A percentile compares a stretch with the other conserved stretches of the same genome.
These are phyloP conservation scores for Cotesia vestalis DNA, from an alignment of 1,140 invertebrate genomes.

Conservation along the genomic window DNA sequence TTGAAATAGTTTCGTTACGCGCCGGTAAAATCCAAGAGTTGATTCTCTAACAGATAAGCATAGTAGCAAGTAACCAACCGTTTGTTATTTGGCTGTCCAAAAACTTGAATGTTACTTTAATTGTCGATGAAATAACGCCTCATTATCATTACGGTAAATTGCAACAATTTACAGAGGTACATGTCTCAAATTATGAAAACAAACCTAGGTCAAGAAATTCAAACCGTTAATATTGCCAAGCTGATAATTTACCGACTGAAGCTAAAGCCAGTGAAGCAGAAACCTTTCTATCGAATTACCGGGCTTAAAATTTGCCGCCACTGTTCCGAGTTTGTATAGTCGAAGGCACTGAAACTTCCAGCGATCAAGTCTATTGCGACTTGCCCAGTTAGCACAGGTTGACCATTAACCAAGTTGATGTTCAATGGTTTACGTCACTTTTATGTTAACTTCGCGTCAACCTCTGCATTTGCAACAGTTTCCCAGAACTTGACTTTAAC, in stretches of 20 bases:
- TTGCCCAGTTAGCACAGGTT: no score
- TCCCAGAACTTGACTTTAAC: no score
- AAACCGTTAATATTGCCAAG: background rate
- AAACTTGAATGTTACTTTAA: constrained; percentile 51
- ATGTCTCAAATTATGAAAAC: constrained; percentile 42
- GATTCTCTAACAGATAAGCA: constrained; percentile 54
- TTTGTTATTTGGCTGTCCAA: constrained; percentile 61
- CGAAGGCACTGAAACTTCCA: no score
- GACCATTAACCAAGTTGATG: no score
- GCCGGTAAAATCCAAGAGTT: constrained; percentile 54
- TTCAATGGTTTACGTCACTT: no score
- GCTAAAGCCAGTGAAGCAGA: no score
- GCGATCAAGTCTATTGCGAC: constrained; percentile 8
- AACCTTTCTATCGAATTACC: no score
- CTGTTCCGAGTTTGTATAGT: no score
- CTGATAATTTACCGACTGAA: no score
- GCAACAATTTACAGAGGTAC: constrained; percentile 56
- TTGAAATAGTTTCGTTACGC: constrained; percentile 65
- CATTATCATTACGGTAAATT: constrained; percentile 52
- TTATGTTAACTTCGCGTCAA: no score
- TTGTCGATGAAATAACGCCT: constrained; percentile 52
- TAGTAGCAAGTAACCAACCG: constrained; percentile 54
- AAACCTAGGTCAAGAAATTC: background rate
- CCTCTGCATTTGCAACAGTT: no score
- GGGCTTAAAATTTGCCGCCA: no score